Conservation (phyloP, 2,888 invertebrate genomes). For the Phorcus lineatus region DNA sequence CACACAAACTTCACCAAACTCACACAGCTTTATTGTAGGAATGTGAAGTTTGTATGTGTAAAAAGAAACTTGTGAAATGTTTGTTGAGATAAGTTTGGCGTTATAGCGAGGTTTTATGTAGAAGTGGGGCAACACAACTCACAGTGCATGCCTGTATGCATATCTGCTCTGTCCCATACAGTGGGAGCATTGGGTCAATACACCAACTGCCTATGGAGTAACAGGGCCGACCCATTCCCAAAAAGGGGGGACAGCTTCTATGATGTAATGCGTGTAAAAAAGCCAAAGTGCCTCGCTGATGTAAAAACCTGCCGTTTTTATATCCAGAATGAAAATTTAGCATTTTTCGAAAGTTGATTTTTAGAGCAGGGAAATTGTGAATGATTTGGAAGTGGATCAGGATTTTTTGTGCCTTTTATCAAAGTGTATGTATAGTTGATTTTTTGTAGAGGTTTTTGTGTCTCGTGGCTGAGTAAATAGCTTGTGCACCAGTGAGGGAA, state of each 20-base stretch:
- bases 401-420: too few species aligned
- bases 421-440: not conserved
- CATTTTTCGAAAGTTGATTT: not conserved
- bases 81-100: not conserved
- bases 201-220: slow-evolving; percentile 6
- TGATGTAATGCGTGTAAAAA: slow-evolving; percentile 10
- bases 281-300: not conserved
- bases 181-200: not conserved
- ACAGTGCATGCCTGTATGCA: not conserved
- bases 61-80: too few species aligned
- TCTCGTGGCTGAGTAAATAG: not conserved
- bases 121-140: not conserved
- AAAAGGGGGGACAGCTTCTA: slow-evolving; percentile 1
- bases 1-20: too few species aligned
- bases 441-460: not conserved
- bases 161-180: not conserved
- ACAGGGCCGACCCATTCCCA: not conserved
- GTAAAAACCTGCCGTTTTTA: slow-evolving; percentile 9
- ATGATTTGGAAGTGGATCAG: not conserved
- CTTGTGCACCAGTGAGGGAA: not conserved
- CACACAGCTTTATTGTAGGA: too few species aligned
- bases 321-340: not conserved
- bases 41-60: too few species aligned
- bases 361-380: not conserved
- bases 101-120: not conserved